Percentiles rank a stretch among this genome's conserved stretches.
Conservation (phyloP, 2,888 invertebrate species). For the Zeuzera pyrina region DNA sequence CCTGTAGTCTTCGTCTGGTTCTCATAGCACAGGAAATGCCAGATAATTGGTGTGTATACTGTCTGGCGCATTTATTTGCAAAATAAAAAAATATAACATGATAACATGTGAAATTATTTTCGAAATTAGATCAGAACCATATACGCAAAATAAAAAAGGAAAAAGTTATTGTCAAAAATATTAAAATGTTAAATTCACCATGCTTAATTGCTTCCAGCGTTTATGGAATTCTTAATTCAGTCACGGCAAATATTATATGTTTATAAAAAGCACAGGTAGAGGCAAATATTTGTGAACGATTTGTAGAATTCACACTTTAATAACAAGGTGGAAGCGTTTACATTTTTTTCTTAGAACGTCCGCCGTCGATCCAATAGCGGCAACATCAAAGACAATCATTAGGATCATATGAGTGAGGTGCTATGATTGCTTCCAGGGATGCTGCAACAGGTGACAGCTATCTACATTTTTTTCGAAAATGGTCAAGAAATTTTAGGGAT, state of each 20-base stretch:
- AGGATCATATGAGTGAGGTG: constrained; percentile 36
- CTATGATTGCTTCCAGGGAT: constrained; percentile 53
- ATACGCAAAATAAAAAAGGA: too few relatives aligned
- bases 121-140: too few relatives aligned
- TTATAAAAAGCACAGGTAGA: constrained; percentile 63
- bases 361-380: constrained; percentile 33
- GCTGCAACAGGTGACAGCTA: constrained; percentile 47
- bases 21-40: too few relatives aligned
- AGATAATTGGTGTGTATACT: too few relatives aligned
- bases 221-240: constrained; percentile 52
- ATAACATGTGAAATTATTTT: too few relatives aligned
- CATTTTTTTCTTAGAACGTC: constrained; percentile 34
- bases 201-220: constrained; percentile 46
- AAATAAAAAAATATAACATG: too few relatives aligned
- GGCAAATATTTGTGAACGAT: constrained; percentile 72
- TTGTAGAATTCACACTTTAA: constrained; percentile 71
- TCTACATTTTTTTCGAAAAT: too few relatives aligned
- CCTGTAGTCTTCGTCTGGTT: too few relatives aligned
- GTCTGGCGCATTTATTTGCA: too few relatives aligned
- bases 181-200: constrained; percentile 43
- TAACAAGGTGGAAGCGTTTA: constrained; percentile 52
- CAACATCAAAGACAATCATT: constrained; percentile 52
- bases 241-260: constrained; percentile 58
- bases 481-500: too few relatives aligned
- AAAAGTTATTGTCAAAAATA: background rate